These are phyloP conservation scores for Egretta garzetta DNA, from an alignment of 2,113 vertebrate species.

Conservation along the genomic window DNA sequence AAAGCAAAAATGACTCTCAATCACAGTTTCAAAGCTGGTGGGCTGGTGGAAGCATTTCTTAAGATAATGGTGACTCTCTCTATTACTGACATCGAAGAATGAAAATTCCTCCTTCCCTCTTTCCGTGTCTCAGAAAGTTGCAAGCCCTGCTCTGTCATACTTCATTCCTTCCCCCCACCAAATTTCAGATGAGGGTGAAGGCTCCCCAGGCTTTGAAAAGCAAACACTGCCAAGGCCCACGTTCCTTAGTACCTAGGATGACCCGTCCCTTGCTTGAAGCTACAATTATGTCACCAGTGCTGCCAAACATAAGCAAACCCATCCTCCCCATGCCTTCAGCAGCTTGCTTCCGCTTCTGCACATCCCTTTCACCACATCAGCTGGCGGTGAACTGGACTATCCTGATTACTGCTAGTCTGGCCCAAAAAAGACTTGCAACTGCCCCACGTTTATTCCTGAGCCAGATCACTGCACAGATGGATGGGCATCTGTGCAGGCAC, in stretches of 20 bases:
- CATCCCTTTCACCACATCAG: not conserved
- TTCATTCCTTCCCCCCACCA: not conserved
- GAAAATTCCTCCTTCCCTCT: not conserved
- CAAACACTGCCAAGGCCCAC: not conserved
- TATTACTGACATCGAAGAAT: not conserved
- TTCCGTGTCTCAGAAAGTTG: not conserved
- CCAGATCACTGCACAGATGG: not conserved
- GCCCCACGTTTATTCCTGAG: not conserved
- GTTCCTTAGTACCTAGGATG: not conserved
- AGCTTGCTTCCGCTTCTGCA: not conserved
- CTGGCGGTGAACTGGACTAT: not conserved
- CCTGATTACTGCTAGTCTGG: not conserved
- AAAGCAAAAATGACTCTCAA: not conserved
- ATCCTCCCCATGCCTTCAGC: not conserved
- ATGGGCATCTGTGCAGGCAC: not conserved
- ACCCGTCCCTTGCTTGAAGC: not conserved
- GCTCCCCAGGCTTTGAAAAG: not conserved
- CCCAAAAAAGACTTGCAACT: not conserved
- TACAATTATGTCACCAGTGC: not conserved
- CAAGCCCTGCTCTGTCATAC: not conserved
- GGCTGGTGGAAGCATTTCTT: not conserved
- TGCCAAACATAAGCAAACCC: not conserved
- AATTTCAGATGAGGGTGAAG: not conserved
- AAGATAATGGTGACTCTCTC: not conserved
- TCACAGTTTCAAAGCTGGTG: not conserved